Evolutionary conservation across 2,888 invertebrate species (phyloP).

Genomic region (Drosophila cognata): DNA sequence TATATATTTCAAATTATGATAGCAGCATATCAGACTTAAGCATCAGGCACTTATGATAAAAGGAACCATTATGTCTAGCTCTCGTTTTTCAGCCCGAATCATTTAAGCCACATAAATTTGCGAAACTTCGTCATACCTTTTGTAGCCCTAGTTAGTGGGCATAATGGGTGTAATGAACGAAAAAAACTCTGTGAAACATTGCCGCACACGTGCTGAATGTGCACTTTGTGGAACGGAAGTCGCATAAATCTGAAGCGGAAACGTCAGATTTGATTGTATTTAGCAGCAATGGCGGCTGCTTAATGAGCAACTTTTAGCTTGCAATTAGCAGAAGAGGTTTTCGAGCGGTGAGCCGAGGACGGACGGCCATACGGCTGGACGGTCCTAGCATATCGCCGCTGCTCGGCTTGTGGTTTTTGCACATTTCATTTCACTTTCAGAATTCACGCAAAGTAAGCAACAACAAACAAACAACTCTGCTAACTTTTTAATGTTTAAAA

Average conservation of each 20-base stretch:
- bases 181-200: conserved; percentile 24
- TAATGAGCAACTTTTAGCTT: conserved; percentile 74
- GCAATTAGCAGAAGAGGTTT: conserved; percentile 60
- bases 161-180: conserved; percentile 4
- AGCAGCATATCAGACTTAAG: background rate
- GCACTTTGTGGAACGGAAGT: conserved; percentile 67
- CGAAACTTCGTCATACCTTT: background rate
- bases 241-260: conserved; percentile 69
- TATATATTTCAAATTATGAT: background rate
- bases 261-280: conserved; percentile 73
- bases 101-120: background rate
- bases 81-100: background rate
- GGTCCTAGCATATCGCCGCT: conserved; percentile 20
- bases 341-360: conserved; percentile 2
- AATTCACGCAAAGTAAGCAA: conserved; percentile 46
- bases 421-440: conserved; percentile 60
- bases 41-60: background rate
- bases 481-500: conserved; percentile 69
- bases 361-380: background rate
- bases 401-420: conserved; percentile 43
- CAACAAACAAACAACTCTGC: conserved; percentile 34
- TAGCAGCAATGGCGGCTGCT: conserved; percentile 49
- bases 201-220: conserved; percentile 42
- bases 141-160: background rate
- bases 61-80: background rate